Conservation (phyloP, 1,140 invertebrate species). For the Nebria ingens region DNA sequence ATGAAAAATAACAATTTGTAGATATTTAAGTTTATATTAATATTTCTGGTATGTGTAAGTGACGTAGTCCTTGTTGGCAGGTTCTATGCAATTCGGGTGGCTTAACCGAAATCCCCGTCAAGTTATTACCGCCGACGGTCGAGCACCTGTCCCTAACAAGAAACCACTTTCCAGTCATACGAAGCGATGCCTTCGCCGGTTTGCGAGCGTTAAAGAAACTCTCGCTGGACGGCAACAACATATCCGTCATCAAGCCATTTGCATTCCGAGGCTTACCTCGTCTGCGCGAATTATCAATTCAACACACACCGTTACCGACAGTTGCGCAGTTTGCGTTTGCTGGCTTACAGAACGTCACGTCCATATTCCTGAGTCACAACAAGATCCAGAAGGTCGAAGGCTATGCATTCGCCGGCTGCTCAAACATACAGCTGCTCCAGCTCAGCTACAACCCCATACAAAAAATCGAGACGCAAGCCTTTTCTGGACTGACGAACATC, state of each 20-base stretch:
- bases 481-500: conserved; percentile 68
- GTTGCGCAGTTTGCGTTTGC: conserved; percentile 72
- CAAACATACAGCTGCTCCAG: conserved; percentile 63
- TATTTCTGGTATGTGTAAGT: too few species aligned
- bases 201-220: conserved; percentile 59
- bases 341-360: conserved; percentile 66
- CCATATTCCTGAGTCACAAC: conserved; percentile 64
- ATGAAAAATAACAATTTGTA: too few species aligned
- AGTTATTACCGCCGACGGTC: conserved; percentile 56
- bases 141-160: conserved; percentile 72
- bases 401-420: conserved; percentile 72
- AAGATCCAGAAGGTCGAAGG: conserved; percentile 65
- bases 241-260: conserved; percentile 65
- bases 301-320: conserved; percentile 63
- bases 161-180: conserved; percentile 65
- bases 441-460: conserved; percentile 67
- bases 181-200: conserved; percentile 66
- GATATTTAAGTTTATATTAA: too few species aligned
- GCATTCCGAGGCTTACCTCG: conserved; percentile 68
- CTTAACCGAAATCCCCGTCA: conserved; percentile 61
- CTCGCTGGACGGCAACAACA: conserved; percentile 69
- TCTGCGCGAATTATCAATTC: conserved; percentile 66
- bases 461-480: conserved; percentile 61
- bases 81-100: conserved; percentile 77
- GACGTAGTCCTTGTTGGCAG: conserved; percentile 40